Conservation (phyloP, 2,888 invertebrate species). For the Crepidodera aurea region DNA sequence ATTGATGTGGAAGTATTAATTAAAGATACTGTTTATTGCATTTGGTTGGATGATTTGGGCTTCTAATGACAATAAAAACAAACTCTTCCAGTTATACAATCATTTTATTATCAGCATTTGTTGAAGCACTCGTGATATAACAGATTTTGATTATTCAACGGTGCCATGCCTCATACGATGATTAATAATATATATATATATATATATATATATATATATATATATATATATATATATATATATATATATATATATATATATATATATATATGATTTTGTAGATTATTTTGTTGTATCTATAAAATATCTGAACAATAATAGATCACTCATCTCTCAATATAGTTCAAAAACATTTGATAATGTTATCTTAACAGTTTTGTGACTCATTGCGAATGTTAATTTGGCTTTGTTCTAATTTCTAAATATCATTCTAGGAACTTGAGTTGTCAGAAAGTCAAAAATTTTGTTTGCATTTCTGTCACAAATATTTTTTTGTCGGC, state of each 20-base stretch:
- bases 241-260: no score
- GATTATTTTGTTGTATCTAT: conserved; percentile 7
- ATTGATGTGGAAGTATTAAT: no score
- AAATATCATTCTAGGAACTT: not conserved
- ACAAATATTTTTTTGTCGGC: no score
- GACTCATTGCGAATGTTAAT: conserved; percentile 10
- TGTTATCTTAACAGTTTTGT: conserved; percentile 14
- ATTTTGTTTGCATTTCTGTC: no score
- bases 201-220: no score
- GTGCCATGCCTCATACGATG: not conserved
- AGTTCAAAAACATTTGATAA: conserved; percentile 10
- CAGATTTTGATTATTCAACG: not conserved
- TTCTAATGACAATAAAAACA: no score
- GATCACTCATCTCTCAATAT: conserved; percentile 8
- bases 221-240: no score
- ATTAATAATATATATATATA: conserved; percentile 6
- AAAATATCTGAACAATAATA: conserved; percentile 9
- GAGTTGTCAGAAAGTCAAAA: no score
- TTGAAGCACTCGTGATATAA: not conserved
- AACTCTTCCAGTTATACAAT: no score
- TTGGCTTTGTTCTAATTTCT: conserved; percentile 6
- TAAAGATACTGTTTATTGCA: no score
- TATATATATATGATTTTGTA: conserved; percentile 6
- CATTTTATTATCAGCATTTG: no score
- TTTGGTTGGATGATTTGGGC: no score